Base-by-base conservation (phyloP, 2,113 vertebrate species). In the Alligator sinensis region DNA sequence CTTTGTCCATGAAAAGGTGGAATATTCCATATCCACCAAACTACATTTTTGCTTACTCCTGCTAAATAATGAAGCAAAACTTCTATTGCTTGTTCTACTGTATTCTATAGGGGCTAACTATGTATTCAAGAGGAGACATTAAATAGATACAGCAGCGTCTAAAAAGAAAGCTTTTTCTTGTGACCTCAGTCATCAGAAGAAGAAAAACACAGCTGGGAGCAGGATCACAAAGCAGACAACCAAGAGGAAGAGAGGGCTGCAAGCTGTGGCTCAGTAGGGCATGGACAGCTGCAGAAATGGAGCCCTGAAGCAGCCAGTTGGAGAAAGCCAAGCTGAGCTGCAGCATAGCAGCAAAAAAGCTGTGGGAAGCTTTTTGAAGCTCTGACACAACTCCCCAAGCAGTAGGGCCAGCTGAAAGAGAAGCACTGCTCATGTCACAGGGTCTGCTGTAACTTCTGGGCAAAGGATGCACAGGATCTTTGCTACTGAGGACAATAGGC, bases 181-280 rank as follows among this genome's bases (percentile, higher is more conserved):
- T 96, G 93, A 94, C 93, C 89, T 96, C 93, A 91, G 81, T 75
- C 11, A 1, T 92, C 90, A 93, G 88, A 87, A 95, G 91, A 92
- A 94, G 86, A 92, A 95, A 96, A 96, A 94, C 95, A 96, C 96
- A 97, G 95, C 96, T 95, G 96, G 95, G 94, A 97, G 86, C 74
- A 87, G 82, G 70, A 93, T 95, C 89, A 95, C 92, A 97, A 97
- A 92, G 88, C 94, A 89, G 92, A 87, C 2, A 3, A 85, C 28
- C 88, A 90, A 55, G 88, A 87, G 91, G 86, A 91, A 84, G 91
- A 87, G 92, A 82, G 75, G 88, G 88, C 92, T 93, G 94, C 96
- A 94, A 96, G 95, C 96, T 96, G 95, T 91, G 92, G 57, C 91
- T 95, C 86, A 5, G 91, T 77, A 82, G 87, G 94, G 80, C 96